Base-by-base conservation (phyloP, 2,797 vertebrate genomes). In the Ceryle rudis region DNA sequence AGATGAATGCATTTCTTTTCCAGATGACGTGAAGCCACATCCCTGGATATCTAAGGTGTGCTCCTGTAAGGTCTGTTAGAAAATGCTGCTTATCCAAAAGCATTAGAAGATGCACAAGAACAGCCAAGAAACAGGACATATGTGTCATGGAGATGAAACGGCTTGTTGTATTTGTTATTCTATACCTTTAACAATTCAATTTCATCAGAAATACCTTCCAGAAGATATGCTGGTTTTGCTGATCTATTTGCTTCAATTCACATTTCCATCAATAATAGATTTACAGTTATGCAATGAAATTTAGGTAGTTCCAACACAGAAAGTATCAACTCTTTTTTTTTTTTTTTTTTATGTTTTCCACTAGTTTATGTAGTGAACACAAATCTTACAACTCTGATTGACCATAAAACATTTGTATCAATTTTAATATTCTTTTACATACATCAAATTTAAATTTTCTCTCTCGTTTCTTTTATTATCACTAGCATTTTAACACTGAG, bases 41-140 rank as follows among this genome's bases (percentile, higher is more conserved):
- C 97, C 98, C 39, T 98, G 98, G 98, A 95, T 98, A 74, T 95
- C 95, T 47, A 98, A 98, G 78, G 95, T 98, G 67, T 98, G 98
- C 57, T 98, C 98, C 96, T 98, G 98, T 89, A 98, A 98, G 79
- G 73, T 98, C 90, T 98, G 98, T 67, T 98, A 96, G 94, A 92
- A 81, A 71, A 75, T 13, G 10, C 52, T 25, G 21, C 46, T 22
- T 10, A 62, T 39, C 72, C 0, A 0, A 11, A 61, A 71, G 55
- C 83, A 69, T 5, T 29, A 21, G 64, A 77, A 93, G 90, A 88
- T 81, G 35, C 17, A 29, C 57, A 92, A 84, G 80, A 57, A 60
- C 35, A 78, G 19, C 37, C 61, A 82, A 77, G 65, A 81, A 86
- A 54, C 3, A 29, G 26, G 15, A 89, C 33, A 4, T 11, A 8